A percentile compares a stretch with the other conserved stretches of the same genome.
Conservation (phyloP, 1,140 invertebrate species). For the Calliphora vicina region DNA sequence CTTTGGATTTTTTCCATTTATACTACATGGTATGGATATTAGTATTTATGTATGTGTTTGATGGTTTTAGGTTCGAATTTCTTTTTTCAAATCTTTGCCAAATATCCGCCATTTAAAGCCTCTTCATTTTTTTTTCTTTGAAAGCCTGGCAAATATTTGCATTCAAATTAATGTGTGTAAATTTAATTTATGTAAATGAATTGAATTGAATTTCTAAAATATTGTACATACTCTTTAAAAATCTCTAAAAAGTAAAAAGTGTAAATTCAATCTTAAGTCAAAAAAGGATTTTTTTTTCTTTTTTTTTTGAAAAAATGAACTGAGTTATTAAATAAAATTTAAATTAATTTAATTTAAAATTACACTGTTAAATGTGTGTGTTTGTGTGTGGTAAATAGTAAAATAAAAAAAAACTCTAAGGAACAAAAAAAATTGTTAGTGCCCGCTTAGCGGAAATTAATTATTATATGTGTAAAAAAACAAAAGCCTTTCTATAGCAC, state of each 20-base stretch:
- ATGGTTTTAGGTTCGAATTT: not conserved
- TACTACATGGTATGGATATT: slow-evolving; percentile 12
- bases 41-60: not conserved
- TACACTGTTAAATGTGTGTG: not conserved
- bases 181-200: too few species aligned
- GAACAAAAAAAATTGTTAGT: slow-evolving; percentile 23
- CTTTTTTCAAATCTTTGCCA: not conserved
- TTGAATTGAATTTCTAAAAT: too few species aligned
- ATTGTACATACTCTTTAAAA: too few species aligned
- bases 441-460: slow-evolving; percentile 28
- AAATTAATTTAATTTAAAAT: not conserved
- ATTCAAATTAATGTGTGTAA: not conserved
- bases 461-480: slow-evolving; percentile 5
- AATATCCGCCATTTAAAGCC: not conserved
- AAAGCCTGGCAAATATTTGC: not conserved
- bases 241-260: too few species aligned
- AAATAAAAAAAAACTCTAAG: slow-evolving; percentile 26
- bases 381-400: slow-evolving; percentile 6
- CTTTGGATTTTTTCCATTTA: slow-evolving; percentile 11
- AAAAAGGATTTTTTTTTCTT: not conserved
- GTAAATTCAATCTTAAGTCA: not conserved
- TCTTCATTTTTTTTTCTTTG: not conserved
- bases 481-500: slow-evolving; percentile 60
- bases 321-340: not conserved
- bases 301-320: not conserved